Evolutionary conservation across 2,797 vertebrate species (phyloP).

Genomic region (Monodelphis domestica): DNA sequence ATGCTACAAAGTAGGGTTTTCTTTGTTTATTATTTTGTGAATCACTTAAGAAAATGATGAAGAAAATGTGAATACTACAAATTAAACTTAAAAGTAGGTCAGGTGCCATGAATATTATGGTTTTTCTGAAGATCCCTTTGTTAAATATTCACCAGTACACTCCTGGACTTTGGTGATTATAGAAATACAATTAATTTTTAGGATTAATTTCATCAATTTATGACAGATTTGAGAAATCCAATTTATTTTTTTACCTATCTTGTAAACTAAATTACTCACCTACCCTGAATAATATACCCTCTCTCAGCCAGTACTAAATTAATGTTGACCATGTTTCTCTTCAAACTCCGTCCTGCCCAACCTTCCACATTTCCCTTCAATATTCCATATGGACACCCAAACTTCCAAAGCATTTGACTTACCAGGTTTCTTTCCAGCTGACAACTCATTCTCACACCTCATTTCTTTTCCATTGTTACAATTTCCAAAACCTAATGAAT

Average conservation of each 20-base stretch:
- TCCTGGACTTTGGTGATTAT: background rate
- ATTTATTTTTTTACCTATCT: background rate
- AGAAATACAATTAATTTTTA: background rate
- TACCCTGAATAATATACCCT: background rate
- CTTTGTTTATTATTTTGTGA: background rate
- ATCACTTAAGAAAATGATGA: background rate
- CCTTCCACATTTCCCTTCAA: background rate
- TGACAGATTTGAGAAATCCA: background rate
- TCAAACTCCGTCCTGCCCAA: slow-evolving; percentile 8
- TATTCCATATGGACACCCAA: background rate
- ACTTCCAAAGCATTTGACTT: background rate
- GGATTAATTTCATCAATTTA: background rate
- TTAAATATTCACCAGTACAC: background rate
- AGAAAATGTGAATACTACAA: background rate
- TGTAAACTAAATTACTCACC: background rate
- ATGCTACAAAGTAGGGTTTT: background rate
- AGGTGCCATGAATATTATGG: background rate
- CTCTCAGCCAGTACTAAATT: background rate
- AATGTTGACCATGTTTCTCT: background rate
- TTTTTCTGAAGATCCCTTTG: background rate
- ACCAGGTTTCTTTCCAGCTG: background rate
- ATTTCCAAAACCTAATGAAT: slow-evolving; percentile 54
- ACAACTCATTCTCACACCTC: background rate
- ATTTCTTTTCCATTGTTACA: slow-evolving; percentile 23
- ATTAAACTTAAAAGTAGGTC: background rate